phyloP scores from a whole-genome alignment of 2,113 vertebrate species.

The Carassius gibelio region DNA sequence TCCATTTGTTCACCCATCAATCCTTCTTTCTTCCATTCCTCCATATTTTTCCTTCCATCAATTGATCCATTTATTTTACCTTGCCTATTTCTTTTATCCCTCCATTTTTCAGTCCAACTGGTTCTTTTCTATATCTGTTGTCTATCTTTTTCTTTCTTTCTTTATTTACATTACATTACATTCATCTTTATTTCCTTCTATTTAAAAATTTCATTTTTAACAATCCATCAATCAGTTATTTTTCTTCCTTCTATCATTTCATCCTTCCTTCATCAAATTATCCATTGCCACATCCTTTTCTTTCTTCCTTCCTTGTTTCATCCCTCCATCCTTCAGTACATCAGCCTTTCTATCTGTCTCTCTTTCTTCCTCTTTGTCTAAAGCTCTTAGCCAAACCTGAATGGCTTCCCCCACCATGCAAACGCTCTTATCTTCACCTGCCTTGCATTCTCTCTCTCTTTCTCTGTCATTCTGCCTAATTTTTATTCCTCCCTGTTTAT shows the following conservation, averaged over 20 bases:
- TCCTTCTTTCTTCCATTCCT: background rate
- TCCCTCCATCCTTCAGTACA: background rate
- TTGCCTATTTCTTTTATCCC: no score
- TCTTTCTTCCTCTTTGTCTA: background rate
- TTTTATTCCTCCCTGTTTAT: conserved; percentile 27
- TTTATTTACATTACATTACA: no score
- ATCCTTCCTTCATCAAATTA: no score
- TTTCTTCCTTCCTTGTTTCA: background rate
- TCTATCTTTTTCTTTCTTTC: no score
- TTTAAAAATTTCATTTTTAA: background rate
- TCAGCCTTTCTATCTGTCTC: no score
- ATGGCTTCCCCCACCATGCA: background rate
- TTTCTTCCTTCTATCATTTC: background rate
- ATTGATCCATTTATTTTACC: no score
- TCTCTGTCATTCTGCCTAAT: conserved; percentile 1
- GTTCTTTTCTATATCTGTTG: no score
- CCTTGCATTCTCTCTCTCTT: background rate
- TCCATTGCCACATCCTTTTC: background rate
- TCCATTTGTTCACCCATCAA: background rate
- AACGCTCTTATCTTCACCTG: background rate
- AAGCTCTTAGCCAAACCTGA: background rate
- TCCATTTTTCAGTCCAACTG: no score
- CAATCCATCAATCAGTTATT: background rate
- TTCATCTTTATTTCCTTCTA: no score
- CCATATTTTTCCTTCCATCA: background rate